Evolutionary conservation across 2,888 invertebrate genomes (phyloP).

Genomic region (Creontiades dilutus): DNA sequence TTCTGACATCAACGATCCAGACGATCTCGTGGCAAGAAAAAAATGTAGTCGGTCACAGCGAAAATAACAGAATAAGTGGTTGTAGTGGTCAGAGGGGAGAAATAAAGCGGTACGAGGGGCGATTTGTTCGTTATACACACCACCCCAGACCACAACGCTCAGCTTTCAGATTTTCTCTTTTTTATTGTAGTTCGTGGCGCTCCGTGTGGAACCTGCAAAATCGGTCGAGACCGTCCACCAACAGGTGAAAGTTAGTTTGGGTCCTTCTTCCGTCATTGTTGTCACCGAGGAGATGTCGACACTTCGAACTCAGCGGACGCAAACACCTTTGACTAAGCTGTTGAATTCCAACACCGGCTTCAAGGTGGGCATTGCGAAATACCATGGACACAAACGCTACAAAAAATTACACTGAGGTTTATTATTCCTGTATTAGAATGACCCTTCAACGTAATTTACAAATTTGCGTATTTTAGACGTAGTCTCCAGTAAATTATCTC

Average conservation of each 20-base stretch:
- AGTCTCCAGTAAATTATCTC: no score
- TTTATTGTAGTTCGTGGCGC: background rate
- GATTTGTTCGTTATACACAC: constrained; percentile 38
- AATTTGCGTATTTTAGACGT: no score
- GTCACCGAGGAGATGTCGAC: background rate
- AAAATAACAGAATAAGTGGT: no score
- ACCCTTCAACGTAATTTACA: no score
- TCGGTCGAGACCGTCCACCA: background rate
- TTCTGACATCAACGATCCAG: no score
- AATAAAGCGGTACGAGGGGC: background rate
- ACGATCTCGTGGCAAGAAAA: no score
- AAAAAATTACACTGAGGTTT: no score
- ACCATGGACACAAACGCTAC: no score
- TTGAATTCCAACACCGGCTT: no score
- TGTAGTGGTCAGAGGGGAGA: background rate
- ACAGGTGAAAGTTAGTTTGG: constrained; percentile 18
- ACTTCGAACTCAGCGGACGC: background rate
- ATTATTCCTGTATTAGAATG: no score
- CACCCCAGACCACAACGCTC: constrained; percentile 21
- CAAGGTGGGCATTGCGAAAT: no score
- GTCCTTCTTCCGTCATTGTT: background rate
- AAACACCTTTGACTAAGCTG: background rate
- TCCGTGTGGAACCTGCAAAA: background rate
- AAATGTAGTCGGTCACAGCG: no score
- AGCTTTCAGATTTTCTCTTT: constrained; percentile 18